Evolutionary conservation across 2,797 vertebrate genomes (phyloP).

Genomic region (Yasuhikotakia modesta): DNA sequence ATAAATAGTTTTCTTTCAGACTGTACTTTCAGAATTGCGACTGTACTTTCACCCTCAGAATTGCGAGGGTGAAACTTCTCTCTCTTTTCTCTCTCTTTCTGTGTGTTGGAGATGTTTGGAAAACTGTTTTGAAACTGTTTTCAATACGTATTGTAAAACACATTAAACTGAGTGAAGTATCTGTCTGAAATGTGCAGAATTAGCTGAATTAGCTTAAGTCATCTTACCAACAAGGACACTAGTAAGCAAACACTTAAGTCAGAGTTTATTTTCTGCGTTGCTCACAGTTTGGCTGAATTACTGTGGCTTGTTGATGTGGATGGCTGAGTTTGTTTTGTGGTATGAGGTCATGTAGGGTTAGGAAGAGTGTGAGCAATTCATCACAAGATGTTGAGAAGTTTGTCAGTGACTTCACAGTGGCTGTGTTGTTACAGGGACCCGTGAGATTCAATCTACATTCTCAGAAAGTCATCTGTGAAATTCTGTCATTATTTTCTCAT

Average conservation of each 20-base stretch:
- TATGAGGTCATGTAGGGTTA: background rate
- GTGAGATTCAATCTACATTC: background rate
- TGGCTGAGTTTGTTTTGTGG: background rate
- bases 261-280: background rate
- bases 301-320: slow-evolving; percentile 8
- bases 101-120: too few relatives aligned
- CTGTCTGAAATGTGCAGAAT: background rate
- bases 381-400: slow-evolving; percentile 15
- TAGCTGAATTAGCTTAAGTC: slow-evolving; percentile 6
- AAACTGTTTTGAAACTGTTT: background rate
- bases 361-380: slow-evolving; percentile 20
- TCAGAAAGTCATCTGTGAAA: background rate
- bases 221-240: background rate
- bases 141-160: too few relatives aligned
- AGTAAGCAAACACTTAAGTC: background rate
- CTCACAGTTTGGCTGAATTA: background rate
- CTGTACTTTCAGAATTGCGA: too few relatives aligned
- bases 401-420: slow-evolving; percentile 22
- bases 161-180: background rate
- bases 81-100: too few relatives aligned
- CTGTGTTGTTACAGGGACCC: slow-evolving; percentile 1
- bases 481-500: too few relatives aligned
- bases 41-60: too few relatives aligned
- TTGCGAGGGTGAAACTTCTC: too few relatives aligned
- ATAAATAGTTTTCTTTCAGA: too few relatives aligned